Base-by-base conservation (phyloP, 2,797 vertebrate genomes). In the Malurus leucopterus region DNA sequence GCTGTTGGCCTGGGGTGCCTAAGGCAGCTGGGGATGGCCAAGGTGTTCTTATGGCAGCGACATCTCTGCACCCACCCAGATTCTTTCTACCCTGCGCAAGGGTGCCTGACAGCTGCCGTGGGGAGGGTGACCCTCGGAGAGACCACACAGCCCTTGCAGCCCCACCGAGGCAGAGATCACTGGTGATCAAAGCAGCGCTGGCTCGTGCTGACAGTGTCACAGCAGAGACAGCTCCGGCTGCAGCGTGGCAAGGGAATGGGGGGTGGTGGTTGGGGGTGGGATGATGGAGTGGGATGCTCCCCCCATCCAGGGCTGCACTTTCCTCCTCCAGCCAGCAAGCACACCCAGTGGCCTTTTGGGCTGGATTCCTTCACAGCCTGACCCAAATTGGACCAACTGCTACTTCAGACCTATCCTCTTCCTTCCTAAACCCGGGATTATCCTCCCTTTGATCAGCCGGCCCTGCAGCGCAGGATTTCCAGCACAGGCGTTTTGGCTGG, bases 341-440 rank as follows among this genome's bases (percentile, higher is more conserved):
- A 53, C 44, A 69, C 10, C 1, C 2, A 75, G 67, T 55, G 77
- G 93, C 65, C 78, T 92, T 92, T 93, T 70, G 77, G 67, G 74
- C 46, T 92, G 76, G 23, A 86, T 91, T 88, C 91, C 84, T 89
- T 77, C 86, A 71, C 68, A 92, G 88, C 84, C 90, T 95, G 93
- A 94, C 93, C 92, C 95, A 91, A 86, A 94, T 93, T 88, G 57
- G 85, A 93, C 80, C 93, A 95, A 94, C 91, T 94, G 94, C 92
- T 83, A 90, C 93, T 91, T 94, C 93, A 93, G 84, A 88, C 84
- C 89, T 80, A 93, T 85, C 89, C 92, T 93, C 92, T 92, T 90
- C 92, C 86, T 92, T 84, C 83, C 89, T 94, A 95, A 95, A 93
- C 93, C 91, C 8, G 0, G 93, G 94, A 94, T 94, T 94, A 95